phyloP scores from a whole-genome alignment of 2,113 vertebrate species.

The Thymallus thymallus region DNA sequence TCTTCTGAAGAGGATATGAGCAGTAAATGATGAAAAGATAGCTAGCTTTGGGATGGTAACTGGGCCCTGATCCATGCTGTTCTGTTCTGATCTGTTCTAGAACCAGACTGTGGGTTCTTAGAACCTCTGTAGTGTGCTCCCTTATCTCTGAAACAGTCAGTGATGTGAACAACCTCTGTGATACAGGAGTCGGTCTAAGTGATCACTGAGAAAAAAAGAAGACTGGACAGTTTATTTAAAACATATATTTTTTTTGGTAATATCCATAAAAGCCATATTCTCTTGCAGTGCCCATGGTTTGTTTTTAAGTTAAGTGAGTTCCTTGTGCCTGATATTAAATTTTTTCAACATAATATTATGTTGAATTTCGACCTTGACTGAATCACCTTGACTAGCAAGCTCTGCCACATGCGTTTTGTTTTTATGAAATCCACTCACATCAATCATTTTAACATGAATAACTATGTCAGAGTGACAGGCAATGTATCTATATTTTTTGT shows the following conservation, averaged over 20 bases:
- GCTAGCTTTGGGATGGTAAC: conserved; percentile 41
- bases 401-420: conserved; percentile 50
- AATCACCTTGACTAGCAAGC: conserved; percentile 58
- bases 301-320: conserved; percentile 54
- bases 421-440: conserved; percentile 32
- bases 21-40: conserved; percentile 27
- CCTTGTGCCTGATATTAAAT: conserved; percentile 57
- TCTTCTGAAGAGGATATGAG: conserved; percentile 29
- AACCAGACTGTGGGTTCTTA: conserved; percentile 44
- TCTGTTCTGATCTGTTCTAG: not conserved
- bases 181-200: conserved; percentile 46
- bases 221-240: conserved; percentile 19
- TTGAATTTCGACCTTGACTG: conserved; percentile 44
- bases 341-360: conserved; percentile 15
- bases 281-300: conserved; percentile 62
- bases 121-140: conserved; percentile 26
- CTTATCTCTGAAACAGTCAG: conserved; percentile 21
- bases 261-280: conserved; percentile 74
- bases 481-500: conserved; percentile 70
- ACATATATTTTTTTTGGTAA: conserved; percentile 58
- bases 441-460: conserved; percentile 32
- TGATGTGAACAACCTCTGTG: conserved; percentile 41
- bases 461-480: conserved; percentile 57
- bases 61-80: conserved; percentile 5
- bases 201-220: conserved; percentile 10